Percentiles rank a stretch among this genome's conserved stretches.
Evolutionary conservation across 1,140 invertebrate species (phyloP).

Genomic region (Brachystomella parvula): DNA sequence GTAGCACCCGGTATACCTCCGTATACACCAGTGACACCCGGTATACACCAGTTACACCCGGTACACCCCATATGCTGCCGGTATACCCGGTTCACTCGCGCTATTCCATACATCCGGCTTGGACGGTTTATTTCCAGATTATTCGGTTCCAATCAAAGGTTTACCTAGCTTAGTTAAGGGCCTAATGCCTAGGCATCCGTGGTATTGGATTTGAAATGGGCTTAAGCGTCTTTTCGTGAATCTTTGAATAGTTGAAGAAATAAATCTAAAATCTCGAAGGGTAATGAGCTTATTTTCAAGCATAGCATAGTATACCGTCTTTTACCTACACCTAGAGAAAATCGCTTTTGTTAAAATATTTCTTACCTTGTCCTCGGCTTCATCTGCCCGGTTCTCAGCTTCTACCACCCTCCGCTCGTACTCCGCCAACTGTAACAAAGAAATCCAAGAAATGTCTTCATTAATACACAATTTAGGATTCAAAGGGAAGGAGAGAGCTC

Average conservation of each 20-base stretch:
- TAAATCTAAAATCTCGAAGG: neutral
- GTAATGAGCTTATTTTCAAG: neutral
- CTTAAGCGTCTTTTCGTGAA: too few relatives aligned
- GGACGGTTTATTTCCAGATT: too few relatives aligned
- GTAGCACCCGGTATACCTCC: too few relatives aligned
- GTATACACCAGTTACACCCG: too few relatives aligned
- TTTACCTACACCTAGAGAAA: neutral
- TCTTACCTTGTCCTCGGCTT: slow-evolving; percentile 84
- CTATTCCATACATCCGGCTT: too few relatives aligned
- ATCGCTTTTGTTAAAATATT: neutral
- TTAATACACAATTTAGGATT: neutral
- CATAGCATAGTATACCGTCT: slow-evolving; percentile 4
- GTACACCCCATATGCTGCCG: too few relatives aligned
- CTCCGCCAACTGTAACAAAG: slow-evolving; percentile 77
- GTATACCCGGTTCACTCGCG: too few relatives aligned
- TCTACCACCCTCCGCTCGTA: slow-evolving; percentile 81
- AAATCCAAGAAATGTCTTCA: slow-evolving; percentile 37
- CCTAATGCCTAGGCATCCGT: too few relatives aligned
- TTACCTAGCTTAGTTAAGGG: too few relatives aligned
- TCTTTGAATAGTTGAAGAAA: neutral
- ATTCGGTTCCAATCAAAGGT: too few relatives aligned
- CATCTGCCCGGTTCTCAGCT: slow-evolving; percentile 77
- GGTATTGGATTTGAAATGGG: too few relatives aligned
- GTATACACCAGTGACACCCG: too few relatives aligned
- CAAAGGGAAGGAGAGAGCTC: neutral